Conservation (phyloP, 2,888 invertebrate genomes). For the Stenodera caucasica region DNA sequence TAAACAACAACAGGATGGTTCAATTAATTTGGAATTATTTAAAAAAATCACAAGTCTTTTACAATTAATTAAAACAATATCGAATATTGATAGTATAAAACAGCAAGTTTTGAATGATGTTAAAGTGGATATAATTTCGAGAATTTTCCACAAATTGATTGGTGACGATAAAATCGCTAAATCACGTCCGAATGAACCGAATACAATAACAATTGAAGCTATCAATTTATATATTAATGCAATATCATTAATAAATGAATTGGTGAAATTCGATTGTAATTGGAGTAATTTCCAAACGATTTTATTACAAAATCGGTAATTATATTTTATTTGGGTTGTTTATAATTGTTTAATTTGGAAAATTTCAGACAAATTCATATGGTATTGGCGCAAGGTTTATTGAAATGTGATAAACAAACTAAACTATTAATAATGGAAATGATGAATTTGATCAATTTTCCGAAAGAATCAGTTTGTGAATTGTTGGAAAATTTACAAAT, state of each 20-base stretch:
- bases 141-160: slow-evolving; percentile 54
- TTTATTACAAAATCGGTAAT: slow-evolving; percentile 51
- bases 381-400: slow-evolving; percentile 58
- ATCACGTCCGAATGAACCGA: slow-evolving; percentile 37
- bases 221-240: slow-evolving; percentile 58
- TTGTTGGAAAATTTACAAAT: slow-evolving; percentile 43
- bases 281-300: slow-evolving; percentile 56
- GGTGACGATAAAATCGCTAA: slow-evolving; percentile 42
- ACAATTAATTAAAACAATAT: slow-evolving; percentile 57
- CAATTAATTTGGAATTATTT: slow-evolving; percentile 48
- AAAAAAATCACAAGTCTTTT: slow-evolving; percentile 56
- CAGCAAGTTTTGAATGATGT: slow-evolving; percentile 53
- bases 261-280: slow-evolving; percentile 53
- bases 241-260: slow-evolving; percentile 56
- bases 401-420: slow-evolving; percentile 54
- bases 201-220: slow-evolving; percentile 51
- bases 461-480: slow-evolving; percentile 38
- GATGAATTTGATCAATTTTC: slow-evolving; percentile 43
- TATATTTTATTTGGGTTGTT: not conserved
- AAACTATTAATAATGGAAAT: slow-evolving; percentile 53
- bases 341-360: too few species aligned
- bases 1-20: slow-evolving; percentile 31
- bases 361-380: slow-evolving; percentile 55
- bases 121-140: slow-evolving; percentile 50
- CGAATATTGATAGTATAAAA: slow-evolving; percentile 38